phyloP scores from a whole-genome alignment of 1,140 invertebrate species.

The Melitaea cinxia region DNA sequence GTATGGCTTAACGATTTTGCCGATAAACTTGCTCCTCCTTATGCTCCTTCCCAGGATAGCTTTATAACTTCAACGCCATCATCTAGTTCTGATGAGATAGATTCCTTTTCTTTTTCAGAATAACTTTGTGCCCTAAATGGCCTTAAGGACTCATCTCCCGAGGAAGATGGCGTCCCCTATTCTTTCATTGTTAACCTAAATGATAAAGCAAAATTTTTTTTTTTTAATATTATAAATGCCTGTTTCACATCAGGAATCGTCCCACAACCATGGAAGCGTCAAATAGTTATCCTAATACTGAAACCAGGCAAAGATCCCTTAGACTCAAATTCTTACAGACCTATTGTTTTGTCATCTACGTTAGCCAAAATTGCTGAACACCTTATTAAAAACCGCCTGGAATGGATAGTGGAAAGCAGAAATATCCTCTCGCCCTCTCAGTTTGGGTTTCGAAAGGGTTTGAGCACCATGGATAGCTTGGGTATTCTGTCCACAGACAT shows the following conservation, averaged over 20 bases:
- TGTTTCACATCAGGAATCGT: conserved; percentile 21
- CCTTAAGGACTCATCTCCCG: conserved; percentile 36
- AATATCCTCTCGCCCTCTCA: too few species aligned
- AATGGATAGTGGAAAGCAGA: too few species aligned
- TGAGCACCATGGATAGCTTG: too few species aligned
- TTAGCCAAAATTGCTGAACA: too few species aligned
- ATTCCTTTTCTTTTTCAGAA: conserved; percentile 33
- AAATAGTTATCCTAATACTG: too few species aligned
- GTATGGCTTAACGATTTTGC: conserved; percentile 26
- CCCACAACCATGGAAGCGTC: conserved; percentile 41
- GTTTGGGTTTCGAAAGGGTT: too few species aligned
- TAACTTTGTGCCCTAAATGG: conserved; percentile 23
- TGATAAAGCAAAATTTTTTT: conserved; percentile 13
- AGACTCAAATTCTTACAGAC: too few species aligned
- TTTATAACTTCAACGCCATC: background rate
- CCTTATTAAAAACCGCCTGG: too few species aligned
- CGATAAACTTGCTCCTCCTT: conserved; percentile 37
- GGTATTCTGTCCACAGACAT: conserved; percentile 9
- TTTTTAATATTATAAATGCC: conserved; percentile 31
- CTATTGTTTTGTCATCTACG: too few species aligned
- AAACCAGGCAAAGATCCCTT: too few species aligned
- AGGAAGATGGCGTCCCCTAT: conserved; percentile 38
- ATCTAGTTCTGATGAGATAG: background rate
- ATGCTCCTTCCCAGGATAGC: too few species aligned
- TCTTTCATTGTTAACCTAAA: conserved; percentile 33